Conservation (phyloP, 2,113 vertebrate genomes). For the Channa argus region DNA sequence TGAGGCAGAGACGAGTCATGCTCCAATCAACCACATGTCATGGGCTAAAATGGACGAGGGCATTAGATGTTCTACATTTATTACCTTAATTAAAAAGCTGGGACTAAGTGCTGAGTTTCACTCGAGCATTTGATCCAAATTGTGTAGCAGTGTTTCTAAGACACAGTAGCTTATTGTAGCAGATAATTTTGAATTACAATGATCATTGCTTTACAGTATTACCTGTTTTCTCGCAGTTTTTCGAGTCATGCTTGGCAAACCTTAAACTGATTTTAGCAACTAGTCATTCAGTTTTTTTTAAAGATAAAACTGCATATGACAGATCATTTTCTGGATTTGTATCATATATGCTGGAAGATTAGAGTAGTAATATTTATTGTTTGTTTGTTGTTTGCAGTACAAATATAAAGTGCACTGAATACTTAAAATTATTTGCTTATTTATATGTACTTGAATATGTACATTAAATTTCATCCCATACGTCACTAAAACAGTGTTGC, state of each 20-base stretch:
- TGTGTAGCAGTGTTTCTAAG: constrained; percentile 43
- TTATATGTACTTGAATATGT: constrained; percentile 56
- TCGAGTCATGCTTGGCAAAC: background rate
- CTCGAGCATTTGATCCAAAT: background rate
- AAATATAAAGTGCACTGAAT: constrained; percentile 68
- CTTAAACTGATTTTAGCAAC: background rate
- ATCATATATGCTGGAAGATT: constrained; percentile 52
- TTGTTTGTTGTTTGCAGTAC: constrained; percentile 48
- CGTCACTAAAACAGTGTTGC: background rate
- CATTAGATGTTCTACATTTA: background rate
- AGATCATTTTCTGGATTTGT: background rate
- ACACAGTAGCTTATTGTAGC: constrained; percentile 68
- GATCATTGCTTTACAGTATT: constrained; percentile 38
- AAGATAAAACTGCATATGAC: constrained; percentile 10
- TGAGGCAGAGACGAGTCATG: constrained; percentile 58
- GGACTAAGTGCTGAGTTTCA: background rate
- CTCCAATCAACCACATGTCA: background rate
- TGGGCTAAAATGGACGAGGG: background rate
- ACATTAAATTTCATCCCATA: background rate
- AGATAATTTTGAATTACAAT: constrained; percentile 1
- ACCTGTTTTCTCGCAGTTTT: constrained; percentile 9
- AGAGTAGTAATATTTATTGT: constrained; percentile 68
- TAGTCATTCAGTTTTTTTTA: constrained; percentile 5
- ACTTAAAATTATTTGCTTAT: constrained; percentile 60
- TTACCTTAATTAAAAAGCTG: background rate